Base-by-base conservation (phyloP, 2,797 vertebrate species). In the Octomys mimax region DNA sequence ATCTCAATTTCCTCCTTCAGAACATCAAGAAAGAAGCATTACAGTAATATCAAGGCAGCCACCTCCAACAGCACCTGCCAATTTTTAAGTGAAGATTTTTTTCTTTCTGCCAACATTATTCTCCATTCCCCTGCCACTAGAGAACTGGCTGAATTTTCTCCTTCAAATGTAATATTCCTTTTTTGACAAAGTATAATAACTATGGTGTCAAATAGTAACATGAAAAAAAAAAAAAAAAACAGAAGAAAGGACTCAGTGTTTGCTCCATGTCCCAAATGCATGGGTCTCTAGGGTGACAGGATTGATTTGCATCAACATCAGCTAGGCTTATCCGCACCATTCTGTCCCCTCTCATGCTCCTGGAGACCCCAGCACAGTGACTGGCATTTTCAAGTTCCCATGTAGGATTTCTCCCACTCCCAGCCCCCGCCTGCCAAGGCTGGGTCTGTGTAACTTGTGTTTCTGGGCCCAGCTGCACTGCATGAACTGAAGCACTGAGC, bases 1-100 rank as follows among this genome's bases (percentile, higher is more conserved):
- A 93, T 94, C 13, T 82, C 92, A 66, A 24, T 94, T 96, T 87
- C 49, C 89, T 97, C 86, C 70, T 80, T 86, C 84, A 26, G 36
- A 89, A 83, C 91, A 80, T 42, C 62, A 73, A 78, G 28, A 28
- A n/a, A 96, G 80, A 95, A 64, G 95, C 94, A 95, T 70, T 31
- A 2, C n/a, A 0, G 70, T n/a, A 96, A 6, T 33, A 61, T n/a
- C 28, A 24, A 68, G 46, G 87, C 66, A 21, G 91, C 85, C 98
- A 94, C 97, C 95, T 96, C 71, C 96, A 57, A 39, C 21, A 91
- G 75, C 46, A 86, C 93, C 95, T 96, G 94, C 84, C 87, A 93
- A 18, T 85, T 83, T 89, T 82, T 77, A 80, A 92, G 64, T 42
- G n/a, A 66, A 92, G 68, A 83, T 70, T 78, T 64, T 42, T 98